Conservation (phyloP, 2,113 vertebrate species). For the Pluvialis apricaria region DNA sequence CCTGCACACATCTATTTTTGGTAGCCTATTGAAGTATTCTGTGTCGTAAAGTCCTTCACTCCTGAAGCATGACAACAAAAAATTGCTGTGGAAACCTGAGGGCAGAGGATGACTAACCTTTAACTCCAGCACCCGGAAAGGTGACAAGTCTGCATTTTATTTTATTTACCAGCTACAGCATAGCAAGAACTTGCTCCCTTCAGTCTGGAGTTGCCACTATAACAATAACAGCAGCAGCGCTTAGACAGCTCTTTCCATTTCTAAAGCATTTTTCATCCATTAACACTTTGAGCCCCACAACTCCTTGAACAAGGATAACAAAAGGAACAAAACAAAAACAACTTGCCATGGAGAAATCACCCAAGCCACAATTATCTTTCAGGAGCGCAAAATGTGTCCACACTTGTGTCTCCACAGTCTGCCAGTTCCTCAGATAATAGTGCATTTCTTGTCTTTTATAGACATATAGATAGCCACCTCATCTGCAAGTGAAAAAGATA, state of each 20-base stretch:
- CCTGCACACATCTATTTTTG: background rate
- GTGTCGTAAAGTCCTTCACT: background rate
- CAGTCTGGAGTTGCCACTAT: background rate
- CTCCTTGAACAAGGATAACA: background rate
- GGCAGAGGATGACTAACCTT: background rate
- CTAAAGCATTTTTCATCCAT: background rate
- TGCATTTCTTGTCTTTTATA: background rate
- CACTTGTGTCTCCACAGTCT: background rate
- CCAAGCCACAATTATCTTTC: background rate
- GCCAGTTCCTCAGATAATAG: background rate
- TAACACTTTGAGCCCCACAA: background rate
- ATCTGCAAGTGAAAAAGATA: background rate
- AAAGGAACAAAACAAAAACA: background rate
- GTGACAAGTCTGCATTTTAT: background rate
- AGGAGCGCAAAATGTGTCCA: background rate
- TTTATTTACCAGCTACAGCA: background rate
- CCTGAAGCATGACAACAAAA: background rate
- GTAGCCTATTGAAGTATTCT: background rate
- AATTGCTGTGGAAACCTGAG: background rate
- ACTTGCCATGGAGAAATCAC: background rate
- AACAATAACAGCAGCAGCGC: background rate
- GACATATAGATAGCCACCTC: background rate
- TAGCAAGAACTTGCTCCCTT: background rate
- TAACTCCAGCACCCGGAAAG: background rate
- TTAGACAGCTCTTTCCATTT: background rate